Evolutionary conservation across 2,888 invertebrate genomes (phyloP).

Genomic region (Pammene aurita): DNA sequence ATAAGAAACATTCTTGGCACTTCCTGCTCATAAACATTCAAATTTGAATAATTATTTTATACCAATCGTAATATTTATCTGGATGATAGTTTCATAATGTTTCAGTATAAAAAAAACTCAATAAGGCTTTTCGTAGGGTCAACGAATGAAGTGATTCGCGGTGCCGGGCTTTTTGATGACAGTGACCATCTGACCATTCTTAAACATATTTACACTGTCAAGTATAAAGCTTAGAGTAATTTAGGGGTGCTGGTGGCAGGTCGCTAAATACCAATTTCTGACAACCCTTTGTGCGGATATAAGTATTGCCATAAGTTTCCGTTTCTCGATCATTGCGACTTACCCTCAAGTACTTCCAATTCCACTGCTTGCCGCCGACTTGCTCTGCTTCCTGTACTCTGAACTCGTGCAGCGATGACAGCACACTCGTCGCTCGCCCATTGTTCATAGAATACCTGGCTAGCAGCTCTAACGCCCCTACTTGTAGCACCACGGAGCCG

Average conservation of each 20-base stretch:
- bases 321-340: slow-evolving; percentile 26
- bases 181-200: too few species aligned
- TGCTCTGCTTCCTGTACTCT: slow-evolving; percentile 80
- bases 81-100: neutral
- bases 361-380: slow-evolving; percentile 84
- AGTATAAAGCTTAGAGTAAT: too few species aligned
- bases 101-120: too few species aligned
- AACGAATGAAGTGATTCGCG: too few species aligned
- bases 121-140: too few species aligned
- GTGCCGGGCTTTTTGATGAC: too few species aligned
- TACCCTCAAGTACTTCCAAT: slow-evolving; percentile 86
- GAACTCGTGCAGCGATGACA: slow-evolving; percentile 82
- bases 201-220: too few species aligned
- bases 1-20: slow-evolving; percentile 28
- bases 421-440: slow-evolving; percentile 74
- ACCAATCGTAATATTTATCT: neutral
- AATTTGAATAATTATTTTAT: neutral
- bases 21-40: slow-evolving; percentile 15
- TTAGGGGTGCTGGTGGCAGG: too few species aligned
- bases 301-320: neutral
- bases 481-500: slow-evolving; percentile 77
- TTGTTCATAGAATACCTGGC: slow-evolving; percentile 79
- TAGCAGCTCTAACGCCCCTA: slow-evolving; percentile 72
- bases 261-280: too few species aligned
- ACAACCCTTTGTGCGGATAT: too few species aligned